Conservation (phyloP, 1,140 invertebrate genomes). For the Mesaphorura yosii region DNA sequence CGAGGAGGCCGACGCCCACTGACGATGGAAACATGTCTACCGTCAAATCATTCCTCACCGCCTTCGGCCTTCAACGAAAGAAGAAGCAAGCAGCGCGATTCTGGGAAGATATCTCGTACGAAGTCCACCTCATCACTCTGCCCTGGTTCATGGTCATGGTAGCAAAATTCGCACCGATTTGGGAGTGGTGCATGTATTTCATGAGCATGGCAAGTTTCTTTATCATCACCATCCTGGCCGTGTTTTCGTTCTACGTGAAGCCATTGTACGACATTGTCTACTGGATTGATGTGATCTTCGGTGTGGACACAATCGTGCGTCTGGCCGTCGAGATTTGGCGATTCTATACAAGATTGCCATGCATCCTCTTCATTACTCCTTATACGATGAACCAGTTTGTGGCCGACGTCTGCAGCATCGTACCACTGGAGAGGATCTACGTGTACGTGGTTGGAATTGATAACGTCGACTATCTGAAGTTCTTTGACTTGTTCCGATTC, state of each 20-base stretch:
- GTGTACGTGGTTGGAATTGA: not conserved
- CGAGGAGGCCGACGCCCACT: no score
- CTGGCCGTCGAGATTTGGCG: constrained; percentile 17
- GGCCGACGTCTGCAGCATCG: constrained; percentile 8
- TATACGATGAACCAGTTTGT: constrained; percentile 6
- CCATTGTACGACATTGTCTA: not conserved
- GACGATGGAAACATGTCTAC: no score
- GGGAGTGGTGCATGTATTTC: constrained; percentile 2
- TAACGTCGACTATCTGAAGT: not conserved
- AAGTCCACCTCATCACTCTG: not conserved
- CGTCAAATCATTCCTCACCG: no score
- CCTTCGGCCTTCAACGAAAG: no score
- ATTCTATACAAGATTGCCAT: not conserved
- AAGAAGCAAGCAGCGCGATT: no score
- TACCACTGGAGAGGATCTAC: constrained; percentile 19
- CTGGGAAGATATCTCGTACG: no score
- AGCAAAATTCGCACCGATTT: not conserved
- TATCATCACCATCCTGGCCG: constrained; percentile 4
- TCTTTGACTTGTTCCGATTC: constrained; percentile 11
- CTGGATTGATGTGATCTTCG: constrained; percentile 2
- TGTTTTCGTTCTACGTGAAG: constrained; percentile 8
- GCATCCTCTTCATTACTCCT: constrained; percentile 4
- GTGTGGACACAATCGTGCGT: constrained; percentile 1
- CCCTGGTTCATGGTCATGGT: not conserved
- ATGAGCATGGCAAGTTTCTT: not conserved